Evolutionary conservation across 2,888 invertebrate genomes (phyloP).

Genomic region (Prostheceraeus crozeri): DNA sequence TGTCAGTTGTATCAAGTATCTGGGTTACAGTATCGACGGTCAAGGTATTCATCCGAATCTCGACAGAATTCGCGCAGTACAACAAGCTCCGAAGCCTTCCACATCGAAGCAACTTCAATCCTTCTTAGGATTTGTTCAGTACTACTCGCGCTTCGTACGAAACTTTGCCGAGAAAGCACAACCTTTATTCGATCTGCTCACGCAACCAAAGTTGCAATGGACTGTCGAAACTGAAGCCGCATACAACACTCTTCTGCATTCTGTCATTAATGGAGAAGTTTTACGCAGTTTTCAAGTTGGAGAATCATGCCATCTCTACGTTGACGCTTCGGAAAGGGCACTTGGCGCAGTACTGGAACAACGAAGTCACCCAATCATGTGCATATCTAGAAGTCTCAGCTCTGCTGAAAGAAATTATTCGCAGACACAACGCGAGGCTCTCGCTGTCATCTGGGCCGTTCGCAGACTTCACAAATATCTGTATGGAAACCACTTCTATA

Average conservation of each 20-base stretch:
- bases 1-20: not conserved
- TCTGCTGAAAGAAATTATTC: constrained; percentile 5
- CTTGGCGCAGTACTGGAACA: constrained; percentile 20
- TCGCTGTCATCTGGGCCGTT: constrained; percentile 25
- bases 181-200: constrained; percentile 9
- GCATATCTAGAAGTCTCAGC: not conserved
- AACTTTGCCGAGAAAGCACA: not conserved
- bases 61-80: constrained; percentile 3
- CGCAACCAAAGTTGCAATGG: constrained; percentile 3
- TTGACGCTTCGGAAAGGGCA: constrained; percentile 1
- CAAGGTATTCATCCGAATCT: constrained; percentile 15
- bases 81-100: too few relatives aligned
- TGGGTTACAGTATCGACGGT: not conserved
- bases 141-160: constrained; percentile 11
- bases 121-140: constrained; percentile 1
- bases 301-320: not conserved
- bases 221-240: not conserved
- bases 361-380: constrained; percentile 16
- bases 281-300: constrained; percentile 2
- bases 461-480: constrained; percentile 14
- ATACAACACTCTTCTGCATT: not conserved
- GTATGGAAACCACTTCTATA: constrained; percentile 5
- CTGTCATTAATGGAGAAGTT: constrained; percentile 1
- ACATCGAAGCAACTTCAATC: not conserved
- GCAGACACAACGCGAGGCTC: constrained; percentile 10